Evolutionary conservation across 1,140 invertebrate species (phyloP), one percentile per base, ranked within the genome.

Genomic region (Teleopsis dalmanni): DNA sequence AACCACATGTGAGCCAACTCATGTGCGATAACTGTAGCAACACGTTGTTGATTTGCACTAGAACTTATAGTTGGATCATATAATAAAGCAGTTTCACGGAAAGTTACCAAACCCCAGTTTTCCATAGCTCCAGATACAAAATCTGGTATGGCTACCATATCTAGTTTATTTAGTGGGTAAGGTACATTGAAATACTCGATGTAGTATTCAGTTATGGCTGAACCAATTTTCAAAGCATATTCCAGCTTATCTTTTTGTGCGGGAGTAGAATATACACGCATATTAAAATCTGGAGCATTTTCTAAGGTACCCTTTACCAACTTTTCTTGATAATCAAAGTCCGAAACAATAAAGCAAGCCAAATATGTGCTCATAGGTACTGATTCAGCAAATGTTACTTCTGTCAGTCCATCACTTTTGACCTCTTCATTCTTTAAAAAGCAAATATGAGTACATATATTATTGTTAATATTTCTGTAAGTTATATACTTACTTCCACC

Each of bases 81-180:
- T 3, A 96, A 73, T 47, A 97, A 75, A 44, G 82, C 81, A 0
- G 83, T 84, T 75, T 96, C 92, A 47, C 91, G 76, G 60, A 81
- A 91, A 3, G 87, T 90, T 1, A 91, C 81, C 2, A 91, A 70
- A 22, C 88, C 88, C 88, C 92, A 96, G 73, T 96, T 91, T 72
- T 96, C 94, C 84, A 96, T 97, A 1, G 92, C 93, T 7, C 91
- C 93, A 3, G 91, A 91, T 1, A 87, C 84, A 76, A 96, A 97
- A 73, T 97, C 92, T 5, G 93, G 93, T 54, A 96, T 90, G 11
- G 88, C 91, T 50, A 89, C 87, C 81, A 95, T 82, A 75, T 95
- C 90, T 59, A 91, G 69, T 77, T 93, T 93, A 19, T 88, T 87
- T 22, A 95, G 71, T 9, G 91, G 90, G 75, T 93, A 97, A 25